These are phyloP conservation scores for Cataglyphis cursor DNA, from an alignment of 2,888 invertebrate genomes.

Conservation along the genomic window DNA sequence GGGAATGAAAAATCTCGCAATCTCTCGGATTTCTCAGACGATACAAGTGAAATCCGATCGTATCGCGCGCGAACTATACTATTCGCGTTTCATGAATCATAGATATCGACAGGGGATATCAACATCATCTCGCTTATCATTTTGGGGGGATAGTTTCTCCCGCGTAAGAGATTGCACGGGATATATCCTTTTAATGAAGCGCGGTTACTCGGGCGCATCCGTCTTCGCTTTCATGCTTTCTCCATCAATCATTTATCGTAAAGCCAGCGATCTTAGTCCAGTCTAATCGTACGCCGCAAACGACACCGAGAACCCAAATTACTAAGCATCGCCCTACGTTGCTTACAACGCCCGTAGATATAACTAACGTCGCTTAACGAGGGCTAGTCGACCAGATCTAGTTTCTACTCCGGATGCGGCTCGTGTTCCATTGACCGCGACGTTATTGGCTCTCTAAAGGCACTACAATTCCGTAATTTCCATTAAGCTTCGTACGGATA, in stretches of 20 bases:
- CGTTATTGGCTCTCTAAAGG: conserved; percentile 49
- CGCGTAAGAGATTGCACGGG: neutral
- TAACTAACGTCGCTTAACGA: conserved; percentile 41
- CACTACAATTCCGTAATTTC: conserved; percentile 45
- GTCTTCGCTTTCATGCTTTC: conserved; percentile 53
- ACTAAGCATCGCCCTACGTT: conserved; percentile 30
- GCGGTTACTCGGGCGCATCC: conserved; percentile 19
- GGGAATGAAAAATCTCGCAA: conserved; percentile 23
- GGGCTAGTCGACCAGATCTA: conserved; percentile 47
- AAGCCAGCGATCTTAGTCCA: conserved; percentile 32
- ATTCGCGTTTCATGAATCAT: conserved; percentile 40
- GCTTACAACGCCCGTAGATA: conserved; percentile 27
- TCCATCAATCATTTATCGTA: conserved; percentile 48
- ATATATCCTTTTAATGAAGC: conserved; percentile 40
- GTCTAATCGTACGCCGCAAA: conserved; percentile 45
- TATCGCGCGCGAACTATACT: conserved; percentile 19
- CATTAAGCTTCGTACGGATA: conserved; percentile 14
- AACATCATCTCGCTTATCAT: conserved; percentile 36
- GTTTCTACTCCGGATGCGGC: conserved; percentile 52
- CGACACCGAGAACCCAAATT: conserved; percentile 51
- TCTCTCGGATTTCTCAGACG: conserved; percentile 37
- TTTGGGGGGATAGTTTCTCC: neutral
- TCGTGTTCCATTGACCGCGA: conserved; percentile 57
- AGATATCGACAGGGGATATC: conserved; percentile 22
- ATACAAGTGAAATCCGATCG: conserved; percentile 43